phyloP scores from a whole-genome alignment of 64 coral and sea anemone genomes.

The Astreopora myriophthalma region DNA sequence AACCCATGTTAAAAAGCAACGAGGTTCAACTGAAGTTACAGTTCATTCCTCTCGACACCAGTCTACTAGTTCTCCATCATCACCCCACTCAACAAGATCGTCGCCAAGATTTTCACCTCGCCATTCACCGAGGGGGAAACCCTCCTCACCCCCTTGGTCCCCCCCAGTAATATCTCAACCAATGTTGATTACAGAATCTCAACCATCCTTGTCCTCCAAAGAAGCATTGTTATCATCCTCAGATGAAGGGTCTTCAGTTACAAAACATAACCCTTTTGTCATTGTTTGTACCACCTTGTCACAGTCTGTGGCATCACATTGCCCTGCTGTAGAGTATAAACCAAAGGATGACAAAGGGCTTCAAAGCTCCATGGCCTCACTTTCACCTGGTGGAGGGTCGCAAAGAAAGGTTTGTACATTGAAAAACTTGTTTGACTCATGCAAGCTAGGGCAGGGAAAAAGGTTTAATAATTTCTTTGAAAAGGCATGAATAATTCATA shows the following conservation, averaged over 20 bases:
- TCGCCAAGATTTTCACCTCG: conserved; percentile 61
- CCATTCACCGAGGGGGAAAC: background rate
- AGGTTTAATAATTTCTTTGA: no score
- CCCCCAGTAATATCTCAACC: background rate
- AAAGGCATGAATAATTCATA: no score
- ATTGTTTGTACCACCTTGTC: background rate
- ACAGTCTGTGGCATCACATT: background rate
- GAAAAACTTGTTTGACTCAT: no score
- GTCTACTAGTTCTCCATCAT: conserved; percentile 15
- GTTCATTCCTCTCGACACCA: conserved; percentile 2
- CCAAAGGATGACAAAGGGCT: background rate
- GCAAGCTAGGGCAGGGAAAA: no score
- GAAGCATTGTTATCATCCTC: background rate
- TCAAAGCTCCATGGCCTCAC: background rate
- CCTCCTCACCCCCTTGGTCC: background rate
- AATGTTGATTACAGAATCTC: background rate
- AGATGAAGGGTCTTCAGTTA: background rate
- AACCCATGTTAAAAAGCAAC: conserved; percentile 12
- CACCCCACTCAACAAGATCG: conserved; percentile 49
- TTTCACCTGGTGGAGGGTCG: background rate
- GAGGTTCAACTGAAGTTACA: conserved; percentile 36
- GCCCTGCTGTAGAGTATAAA: background rate
- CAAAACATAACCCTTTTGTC: background rate
- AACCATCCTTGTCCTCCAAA: background rate
- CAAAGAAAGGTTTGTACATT: conserved; percentile 4